Base-by-base conservation (phyloP, 2,797 vertebrate genomes). In the Spinus olivaceus region DNA sequence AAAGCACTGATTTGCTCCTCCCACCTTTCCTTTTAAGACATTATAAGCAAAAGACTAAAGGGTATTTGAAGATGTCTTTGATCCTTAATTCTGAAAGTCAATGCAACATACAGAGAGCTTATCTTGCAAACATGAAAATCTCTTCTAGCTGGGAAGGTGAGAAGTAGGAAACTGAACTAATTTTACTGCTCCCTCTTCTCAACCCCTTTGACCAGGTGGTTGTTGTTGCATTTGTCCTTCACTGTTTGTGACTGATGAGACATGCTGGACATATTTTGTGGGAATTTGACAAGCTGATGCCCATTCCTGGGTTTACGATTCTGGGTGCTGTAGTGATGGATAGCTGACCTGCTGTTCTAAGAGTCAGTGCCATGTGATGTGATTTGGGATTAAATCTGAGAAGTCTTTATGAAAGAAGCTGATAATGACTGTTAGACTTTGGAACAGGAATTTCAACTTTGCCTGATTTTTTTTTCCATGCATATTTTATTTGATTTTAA, bases 211-310 rank as follows among this genome's bases (percentile, higher is more conserved):
- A 72, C 72, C 66, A 66, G 67, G 23, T 10, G 16, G 56, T 13
- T 50, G 42, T 73, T 90, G 32, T 78, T 81, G 28, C 32, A 70
- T 77, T 95, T 90, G 54, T 80, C 94, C n/a, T 92, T 96, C 89
- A 81, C 42, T 86, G 17, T 12, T 39, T 78, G 56, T 94, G 86
- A 96, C 67, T 71, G 79, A 95, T 92, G 88, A 86, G 65, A 60
- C 8, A 78, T 50, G 44, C 28, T 74, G 84, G 57, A 67, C 37
- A 80, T 93, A 95, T 93, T 96, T 97, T 93, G 41, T 92, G 78
- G 74, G 66, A 81, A 81, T 86, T 83, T 96, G 96, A 94, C 91
- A 97, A 79, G 54, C 64, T 88, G 78, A 92, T 90, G 79, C 56
- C 56, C 65, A 44, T 72, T 94, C 44, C 70, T 61, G 67, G 85